phyloP scores from a whole-genome alignment of 1,140 invertebrate species.

The Euura saliciscinereae region DNA sequence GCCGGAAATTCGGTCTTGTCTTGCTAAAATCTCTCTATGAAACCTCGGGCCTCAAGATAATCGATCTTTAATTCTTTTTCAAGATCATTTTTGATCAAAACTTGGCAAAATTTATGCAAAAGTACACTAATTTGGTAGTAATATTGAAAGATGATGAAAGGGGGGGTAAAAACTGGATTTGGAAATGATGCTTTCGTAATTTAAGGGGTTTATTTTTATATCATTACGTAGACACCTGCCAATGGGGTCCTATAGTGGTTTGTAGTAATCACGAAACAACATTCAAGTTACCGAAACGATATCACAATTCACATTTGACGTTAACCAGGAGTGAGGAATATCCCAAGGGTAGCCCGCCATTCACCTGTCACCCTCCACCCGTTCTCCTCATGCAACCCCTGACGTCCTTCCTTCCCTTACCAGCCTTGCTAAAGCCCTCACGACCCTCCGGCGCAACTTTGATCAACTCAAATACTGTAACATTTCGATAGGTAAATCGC shows the following conservation, averaged over 20 bases:
- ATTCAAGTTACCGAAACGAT: slow-evolving; percentile 1
- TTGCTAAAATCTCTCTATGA: neutral
- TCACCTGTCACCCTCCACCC: slow-evolving; percentile 28
- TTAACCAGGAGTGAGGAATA: slow-evolving; percentile 13
- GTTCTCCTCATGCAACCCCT: neutral
- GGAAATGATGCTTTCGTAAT: too few relatives aligned
- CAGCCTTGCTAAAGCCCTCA: too few relatives aligned
- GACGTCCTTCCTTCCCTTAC: neutral
- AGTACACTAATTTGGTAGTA: too few relatives aligned
- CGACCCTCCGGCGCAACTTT: neutral
- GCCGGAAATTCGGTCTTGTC: neutral
- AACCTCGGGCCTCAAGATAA: neutral
- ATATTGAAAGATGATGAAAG: too few relatives aligned
- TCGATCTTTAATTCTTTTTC: neutral
- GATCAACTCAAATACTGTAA: neutral
- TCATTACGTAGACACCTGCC: too few relatives aligned
- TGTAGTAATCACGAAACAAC: neutral
- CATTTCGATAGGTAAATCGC: too few relatives aligned
- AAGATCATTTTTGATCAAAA: too few relatives aligned
- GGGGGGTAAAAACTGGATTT: too few relatives aligned
- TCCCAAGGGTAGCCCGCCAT: slow-evolving; percentile 30
- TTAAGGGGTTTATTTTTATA: too few relatives aligned
- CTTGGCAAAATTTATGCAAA: too few relatives aligned
- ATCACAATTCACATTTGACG: slow-evolving; percentile 7
- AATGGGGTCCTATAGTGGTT: too few relatives aligned